Evolutionary conservation across 2,113 vertebrate species (phyloP).

Genomic region (Rhynchomys soricoides): DNA sequence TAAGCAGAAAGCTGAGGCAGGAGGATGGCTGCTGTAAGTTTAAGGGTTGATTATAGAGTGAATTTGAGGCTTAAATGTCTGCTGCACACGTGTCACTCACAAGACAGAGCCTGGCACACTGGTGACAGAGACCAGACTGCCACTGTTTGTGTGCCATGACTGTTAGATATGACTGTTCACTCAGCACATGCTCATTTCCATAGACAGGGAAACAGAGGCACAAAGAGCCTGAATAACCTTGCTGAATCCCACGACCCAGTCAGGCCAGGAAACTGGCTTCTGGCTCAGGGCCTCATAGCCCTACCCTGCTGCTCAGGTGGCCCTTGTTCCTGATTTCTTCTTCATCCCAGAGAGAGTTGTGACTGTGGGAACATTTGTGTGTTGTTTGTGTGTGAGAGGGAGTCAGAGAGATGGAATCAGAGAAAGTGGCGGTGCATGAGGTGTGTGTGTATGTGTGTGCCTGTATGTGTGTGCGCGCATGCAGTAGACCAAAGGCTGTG

Average conservation of each 20-base stretch:
- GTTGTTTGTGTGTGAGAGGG: no score
- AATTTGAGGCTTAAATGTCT: neutral
- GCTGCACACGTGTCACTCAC: accelerated
- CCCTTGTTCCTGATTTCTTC: neutral
- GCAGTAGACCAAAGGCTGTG: neutral
- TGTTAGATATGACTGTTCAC: neutral
- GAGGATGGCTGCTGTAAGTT: neutral
- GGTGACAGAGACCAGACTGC: no score
- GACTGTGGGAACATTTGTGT: no score
- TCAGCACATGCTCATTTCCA: accelerated
- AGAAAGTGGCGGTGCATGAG: neutral
- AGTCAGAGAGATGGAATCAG: neutral
- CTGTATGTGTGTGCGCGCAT: no score
- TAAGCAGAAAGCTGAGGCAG: neutral
- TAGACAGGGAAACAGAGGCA: neutral
- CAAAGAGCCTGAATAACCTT: neutral
- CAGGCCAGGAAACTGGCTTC: accelerated
- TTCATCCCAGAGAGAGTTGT: neutral
- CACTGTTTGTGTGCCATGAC: accelerated
- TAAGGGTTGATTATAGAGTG: neutral
- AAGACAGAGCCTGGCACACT: neutral
- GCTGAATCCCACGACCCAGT: neutral
- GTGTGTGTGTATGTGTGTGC: neutral
- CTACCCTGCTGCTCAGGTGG: accelerated
- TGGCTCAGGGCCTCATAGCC: neutral